Percentiles rank a stretch among this genome's conserved stretches.
Conservation (phyloP, 2,797 vertebrate genomes). For the Gallinago nigripennis region DNA sequence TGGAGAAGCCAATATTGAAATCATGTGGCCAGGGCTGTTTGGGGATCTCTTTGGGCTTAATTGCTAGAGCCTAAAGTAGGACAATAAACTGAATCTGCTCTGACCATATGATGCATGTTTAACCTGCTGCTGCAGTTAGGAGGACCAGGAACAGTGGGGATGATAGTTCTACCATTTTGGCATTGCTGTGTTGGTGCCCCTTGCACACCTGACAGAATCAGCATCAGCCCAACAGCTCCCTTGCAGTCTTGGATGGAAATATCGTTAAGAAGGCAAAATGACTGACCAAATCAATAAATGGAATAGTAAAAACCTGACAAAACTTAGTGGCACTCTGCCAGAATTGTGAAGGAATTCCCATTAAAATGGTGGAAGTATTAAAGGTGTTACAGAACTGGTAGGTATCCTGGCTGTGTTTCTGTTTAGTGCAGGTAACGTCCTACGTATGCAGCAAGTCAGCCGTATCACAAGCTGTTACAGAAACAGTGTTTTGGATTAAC, state of each 20-base stretch:
- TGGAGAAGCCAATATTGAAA: background rate
- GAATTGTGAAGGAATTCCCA: background rate
- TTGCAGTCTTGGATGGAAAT: background rate
- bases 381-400: background rate
- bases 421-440: background rate
- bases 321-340: background rate
- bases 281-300: background rate
- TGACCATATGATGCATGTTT: background rate
- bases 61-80: background rate
- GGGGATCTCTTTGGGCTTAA: background rate
- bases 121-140: background rate
- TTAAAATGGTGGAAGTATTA: background rate
- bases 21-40: background rate
- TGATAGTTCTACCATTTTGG: background rate
- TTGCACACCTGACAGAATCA: background rate
- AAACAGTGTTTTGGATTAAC: background rate
- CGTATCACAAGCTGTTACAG: background rate
- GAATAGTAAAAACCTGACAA: background rate
- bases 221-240: background rate
- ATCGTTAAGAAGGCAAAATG: background rate
- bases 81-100: background rate
- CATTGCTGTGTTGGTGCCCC: accelerated
- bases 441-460: background rate
- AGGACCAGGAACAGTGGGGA: background rate
- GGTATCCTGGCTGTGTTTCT: background rate